Base-by-base conservation (phyloP, 1,140 invertebrate genomes). In the Bombus breviceps region DNA sequence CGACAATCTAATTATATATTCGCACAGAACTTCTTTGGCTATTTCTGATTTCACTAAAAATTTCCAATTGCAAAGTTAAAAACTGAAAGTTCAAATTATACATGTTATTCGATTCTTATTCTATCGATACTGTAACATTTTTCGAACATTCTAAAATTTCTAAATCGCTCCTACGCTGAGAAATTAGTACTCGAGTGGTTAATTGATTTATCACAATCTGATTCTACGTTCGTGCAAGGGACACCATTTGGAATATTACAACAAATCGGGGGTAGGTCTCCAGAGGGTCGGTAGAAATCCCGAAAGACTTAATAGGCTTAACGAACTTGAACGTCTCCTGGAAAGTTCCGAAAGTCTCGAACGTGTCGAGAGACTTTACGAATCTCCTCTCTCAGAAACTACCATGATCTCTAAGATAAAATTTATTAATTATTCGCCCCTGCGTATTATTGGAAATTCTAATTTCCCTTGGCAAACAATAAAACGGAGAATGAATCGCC, bases 261-360 rank as follows among this genome's bases (percentile, higher is more conserved):
- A 34, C 10, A 34, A 76, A 59, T 59, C 32, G 13, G 73, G 1
- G 18, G 34, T 10, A 39, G 6, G 28, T 72, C 25, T 39, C 2
- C 0, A 10, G 25, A n/a, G 47, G 34, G 25, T 53, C 8, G 4
- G 1, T 3, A 28, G 74, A 28, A 76, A 76, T 39, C 34, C 57
- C 34, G 53, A 28, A 34, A 37, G 53, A 39, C 53, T 76, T 76
- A 59, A 59, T 76, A 76, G 74, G 74, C 74, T 76, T 76, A 59
- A 59, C 74, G 74, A 76, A 76, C 25, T 59, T 59, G 47, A 25
- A 76, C 47, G 72, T 32, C n/a, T 72, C n/a, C 0, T 28, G 71
- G 8, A 5, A 39, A 73, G 71, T 72, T 43, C 3, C 22, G 25
- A 59, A 76, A 75, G 74, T 75, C 25, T 28, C 74, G 47, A 57